A percentile compares a stretch with the other conserved stretches of the same genome.
phyloP scores from a whole-genome alignment of 1,140 invertebrate genomes.

The Lepidurus couesii region DNA sequence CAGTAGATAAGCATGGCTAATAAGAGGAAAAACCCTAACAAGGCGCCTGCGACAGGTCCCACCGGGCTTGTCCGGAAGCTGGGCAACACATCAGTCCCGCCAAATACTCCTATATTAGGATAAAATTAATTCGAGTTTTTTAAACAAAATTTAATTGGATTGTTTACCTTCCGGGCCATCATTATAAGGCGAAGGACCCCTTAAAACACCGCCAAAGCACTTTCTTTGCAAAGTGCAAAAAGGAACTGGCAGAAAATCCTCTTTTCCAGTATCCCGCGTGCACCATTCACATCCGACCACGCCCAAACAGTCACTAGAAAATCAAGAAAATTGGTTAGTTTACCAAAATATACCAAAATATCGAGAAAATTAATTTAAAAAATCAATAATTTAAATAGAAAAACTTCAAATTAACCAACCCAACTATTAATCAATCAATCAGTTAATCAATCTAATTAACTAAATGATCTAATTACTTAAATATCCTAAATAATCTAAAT shows the following conservation, averaged over 20 bases:
- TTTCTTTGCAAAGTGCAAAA: constrained; percentile 71
- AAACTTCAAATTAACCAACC: constrained; percentile 34
- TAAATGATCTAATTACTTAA: too few species aligned
- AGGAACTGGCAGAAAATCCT: constrained; percentile 57
- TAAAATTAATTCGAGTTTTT: neutral
- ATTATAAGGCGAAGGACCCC: constrained; percentile 69
- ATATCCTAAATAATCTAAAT: too few species aligned
- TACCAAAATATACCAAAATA: too few species aligned
- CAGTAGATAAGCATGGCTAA: constrained; percentile 58
- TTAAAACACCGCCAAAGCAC: constrained; percentile 80
- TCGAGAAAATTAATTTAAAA: too few species aligned
- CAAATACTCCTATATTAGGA: constrained; percentile 44
- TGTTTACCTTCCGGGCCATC: constrained; percentile 55
- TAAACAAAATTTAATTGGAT: neutral
- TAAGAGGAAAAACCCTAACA: constrained; percentile 56
- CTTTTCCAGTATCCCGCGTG: constrained; percentile 66
- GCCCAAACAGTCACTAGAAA: constrained; percentile 64
- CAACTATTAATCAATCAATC: neutral
- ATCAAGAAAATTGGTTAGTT: too few species aligned
- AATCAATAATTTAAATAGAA: too few species aligned
- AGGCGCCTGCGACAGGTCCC: constrained; percentile 58
- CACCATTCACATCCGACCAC: constrained; percentile 89
- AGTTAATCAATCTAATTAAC: neutral
- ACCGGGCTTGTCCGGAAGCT: constrained; percentile 53
- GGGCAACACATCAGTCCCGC: constrained; percentile 47